Conservation (phyloP, 2,888 invertebrate genomes). For the Cephus pulcher region DNA sequence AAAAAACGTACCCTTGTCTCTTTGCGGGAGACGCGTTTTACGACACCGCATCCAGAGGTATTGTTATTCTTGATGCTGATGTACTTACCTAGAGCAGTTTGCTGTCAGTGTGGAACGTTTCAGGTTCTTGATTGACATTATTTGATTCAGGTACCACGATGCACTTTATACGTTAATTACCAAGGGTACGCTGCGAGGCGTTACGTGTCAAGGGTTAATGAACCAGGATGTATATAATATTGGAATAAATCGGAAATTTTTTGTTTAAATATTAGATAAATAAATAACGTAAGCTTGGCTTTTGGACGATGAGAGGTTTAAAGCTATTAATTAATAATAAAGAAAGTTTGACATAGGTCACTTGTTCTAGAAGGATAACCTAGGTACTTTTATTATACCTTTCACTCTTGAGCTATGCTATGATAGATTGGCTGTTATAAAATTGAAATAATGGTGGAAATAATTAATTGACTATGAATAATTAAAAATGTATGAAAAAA, state of each 20-base stretch:
- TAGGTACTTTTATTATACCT: neutral
- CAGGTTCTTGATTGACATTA: neutral
- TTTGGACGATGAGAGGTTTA: neutral
- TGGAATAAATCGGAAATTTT: neutral
- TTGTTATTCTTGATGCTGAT: neutral
- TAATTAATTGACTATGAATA: neutral
- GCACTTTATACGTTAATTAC: neutral
- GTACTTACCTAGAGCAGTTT: neutral
- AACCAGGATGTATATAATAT: neutral
- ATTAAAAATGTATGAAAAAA: neutral
- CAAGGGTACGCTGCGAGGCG: neutral
- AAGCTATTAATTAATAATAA: neutral
- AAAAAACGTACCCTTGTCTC: neutral
- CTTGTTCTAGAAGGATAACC: neutral
- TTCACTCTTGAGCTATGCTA: neutral
- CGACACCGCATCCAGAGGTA: neutral
- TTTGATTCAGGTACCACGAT: neutral
- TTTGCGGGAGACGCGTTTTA: constrained; percentile 5
- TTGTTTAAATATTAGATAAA: neutral
- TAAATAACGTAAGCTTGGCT: neutral
- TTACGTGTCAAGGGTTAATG: neutral
- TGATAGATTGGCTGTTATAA: neutral
- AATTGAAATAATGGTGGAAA: neutral
- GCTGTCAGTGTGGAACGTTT: neutral
- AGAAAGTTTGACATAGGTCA: neutral